Evolutionary conservation across 2,113 vertebrate species (phyloP).

Genomic region (Triplophysa siluroides): DNA sequence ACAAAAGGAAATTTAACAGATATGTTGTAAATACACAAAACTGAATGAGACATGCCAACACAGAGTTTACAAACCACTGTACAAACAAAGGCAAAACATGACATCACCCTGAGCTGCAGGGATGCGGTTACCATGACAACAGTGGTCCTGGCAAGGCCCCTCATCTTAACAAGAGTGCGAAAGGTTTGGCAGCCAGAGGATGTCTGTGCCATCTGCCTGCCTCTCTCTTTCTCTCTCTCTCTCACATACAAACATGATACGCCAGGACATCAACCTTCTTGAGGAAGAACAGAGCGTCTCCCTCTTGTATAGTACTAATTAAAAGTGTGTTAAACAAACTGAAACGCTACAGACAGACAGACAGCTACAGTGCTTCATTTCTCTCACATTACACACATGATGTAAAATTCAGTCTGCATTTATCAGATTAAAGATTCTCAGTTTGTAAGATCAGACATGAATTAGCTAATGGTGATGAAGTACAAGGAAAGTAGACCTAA

Average conservation of each 20-base stretch:
- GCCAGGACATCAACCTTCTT: too few relatives aligned
- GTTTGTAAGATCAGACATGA: not conserved
- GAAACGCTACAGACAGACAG: too few relatives aligned
- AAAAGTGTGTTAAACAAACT: too few relatives aligned
- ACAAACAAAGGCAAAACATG: constrained; percentile 45
- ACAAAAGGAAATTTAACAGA: too few relatives aligned
- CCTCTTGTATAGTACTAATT: too few relatives aligned
- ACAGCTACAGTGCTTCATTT: not conserved
- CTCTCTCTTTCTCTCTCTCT: too few relatives aligned
- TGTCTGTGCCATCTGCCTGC: not conserved
- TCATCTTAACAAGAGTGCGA: constrained; percentile 37
- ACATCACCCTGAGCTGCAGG: constrained; percentile 58
- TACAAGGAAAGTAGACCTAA: not conserved
- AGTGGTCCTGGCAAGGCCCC: constrained; percentile 1
- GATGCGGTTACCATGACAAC: constrained; percentile 68
- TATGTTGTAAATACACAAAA: not conserved
- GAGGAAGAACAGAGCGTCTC: too few relatives aligned
- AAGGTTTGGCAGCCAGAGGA: constrained; percentile 42
- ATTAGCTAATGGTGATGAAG: constrained; percentile 3
- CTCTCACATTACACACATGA: too few relatives aligned
- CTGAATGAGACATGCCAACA: not conserved
- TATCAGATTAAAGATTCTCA: constrained; percentile 40
- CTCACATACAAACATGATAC: not conserved
- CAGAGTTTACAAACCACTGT: not conserved
- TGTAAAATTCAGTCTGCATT: not conserved